These are phyloP conservation scores for Temnopleurus reevesii DNA, from an alignment of 53 echinoderm and acorn worm genomes.

Conservation along the genomic window DNA sequence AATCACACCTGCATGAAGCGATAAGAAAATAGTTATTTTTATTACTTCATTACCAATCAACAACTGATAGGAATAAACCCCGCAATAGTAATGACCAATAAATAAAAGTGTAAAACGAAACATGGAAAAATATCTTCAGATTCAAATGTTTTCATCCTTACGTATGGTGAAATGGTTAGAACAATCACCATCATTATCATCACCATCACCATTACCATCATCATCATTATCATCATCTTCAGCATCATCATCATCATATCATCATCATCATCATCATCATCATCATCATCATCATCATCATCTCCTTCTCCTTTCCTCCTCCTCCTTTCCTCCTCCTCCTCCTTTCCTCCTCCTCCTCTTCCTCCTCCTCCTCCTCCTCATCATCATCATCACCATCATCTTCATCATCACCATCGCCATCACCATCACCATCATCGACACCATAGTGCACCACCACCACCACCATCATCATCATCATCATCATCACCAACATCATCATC, in stretches of 20 bases:
- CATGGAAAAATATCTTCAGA: too few relatives aligned
- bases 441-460: not conserved
- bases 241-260: not conserved
- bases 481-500: not conserved
- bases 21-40: too few relatives aligned
- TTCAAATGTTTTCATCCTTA: too few relatives aligned
- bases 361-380: not conserved
- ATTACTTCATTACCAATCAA: too few relatives aligned
- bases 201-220: not conserved
- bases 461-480: not conserved
- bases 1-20: not conserved
- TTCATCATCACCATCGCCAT: not conserved
- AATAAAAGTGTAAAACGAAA: too few relatives aligned
- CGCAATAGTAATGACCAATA: too few relatives aligned
- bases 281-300: slow-evolving; percentile 4
- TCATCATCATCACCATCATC: not conserved
- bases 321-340: not conserved
- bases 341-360: not conserved
- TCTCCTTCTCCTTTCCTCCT: not conserved
- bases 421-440: not conserved
- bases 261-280: slow-evolving; percentile 14
- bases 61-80: too few relatives aligned
- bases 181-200: not conserved
- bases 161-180: too few relatives aligned
- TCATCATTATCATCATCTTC: not conserved